Evolutionary conservation across 2,888 invertebrate genomes (phyloP).

Genomic region (Zaprionus bogoriensis): DNA sequence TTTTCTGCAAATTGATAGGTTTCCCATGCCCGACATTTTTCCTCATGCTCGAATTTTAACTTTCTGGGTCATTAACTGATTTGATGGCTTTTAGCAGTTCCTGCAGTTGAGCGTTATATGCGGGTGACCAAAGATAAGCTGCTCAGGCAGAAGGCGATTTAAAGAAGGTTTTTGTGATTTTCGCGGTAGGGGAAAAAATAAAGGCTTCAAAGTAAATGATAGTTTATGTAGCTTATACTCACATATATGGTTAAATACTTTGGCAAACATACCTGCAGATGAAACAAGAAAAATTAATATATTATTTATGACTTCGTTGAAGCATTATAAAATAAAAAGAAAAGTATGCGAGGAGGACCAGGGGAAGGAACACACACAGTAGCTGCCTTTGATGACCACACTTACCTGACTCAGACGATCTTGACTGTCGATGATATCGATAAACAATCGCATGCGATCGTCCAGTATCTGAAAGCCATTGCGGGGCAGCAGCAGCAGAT

Average conservation of each 20-base stretch:
- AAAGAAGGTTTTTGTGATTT: background rate
- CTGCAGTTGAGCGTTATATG: constrained; percentile 42
- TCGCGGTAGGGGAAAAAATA: background rate
- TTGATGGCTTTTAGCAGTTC: constrained; percentile 56
- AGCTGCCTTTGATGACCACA: constrained; percentile 28
- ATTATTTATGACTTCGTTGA: background rate
- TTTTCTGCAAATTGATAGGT: constrained; percentile 38
- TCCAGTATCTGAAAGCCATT: constrained; percentile 90
- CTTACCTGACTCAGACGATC: constrained; percentile 91
- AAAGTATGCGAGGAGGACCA: too few species aligned
- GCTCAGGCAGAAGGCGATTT: background rate
- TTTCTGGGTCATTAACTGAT: constrained; percentile 68
- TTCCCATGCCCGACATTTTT: constrained; percentile 1
- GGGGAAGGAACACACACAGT: constrained; percentile 16
- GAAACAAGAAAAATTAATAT: background rate
- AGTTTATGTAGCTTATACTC: constrained; percentile 33
- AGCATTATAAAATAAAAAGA: background rate
- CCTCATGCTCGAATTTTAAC: constrained; percentile 36
- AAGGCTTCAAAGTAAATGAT: background rate
- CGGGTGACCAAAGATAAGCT: constrained; percentile 40
- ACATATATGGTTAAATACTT: background rate
- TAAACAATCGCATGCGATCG: constrained; percentile 90
- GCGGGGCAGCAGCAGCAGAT: constrained; percentile 87
- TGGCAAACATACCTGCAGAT: constrained; percentile 56
- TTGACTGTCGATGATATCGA: constrained; percentile 92